Evolutionary conservation across 2,797 vertebrate species (phyloP), one percentile per base, ranked within the genome.

Genomic region (Champsocephalus gunnari): DNA sequence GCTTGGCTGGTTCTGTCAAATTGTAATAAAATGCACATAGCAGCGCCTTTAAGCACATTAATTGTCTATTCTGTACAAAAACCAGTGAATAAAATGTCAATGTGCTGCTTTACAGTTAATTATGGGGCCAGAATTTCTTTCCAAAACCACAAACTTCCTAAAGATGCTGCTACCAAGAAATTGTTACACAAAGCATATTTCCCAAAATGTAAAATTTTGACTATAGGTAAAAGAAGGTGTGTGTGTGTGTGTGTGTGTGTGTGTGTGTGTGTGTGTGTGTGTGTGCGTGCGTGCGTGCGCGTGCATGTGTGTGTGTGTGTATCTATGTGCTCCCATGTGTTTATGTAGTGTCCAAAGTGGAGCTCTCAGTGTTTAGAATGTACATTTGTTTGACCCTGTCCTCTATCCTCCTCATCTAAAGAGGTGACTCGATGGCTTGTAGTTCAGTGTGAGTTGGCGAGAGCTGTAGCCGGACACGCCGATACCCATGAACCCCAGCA

Each of bases 391-490:
- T 61, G 57, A 2, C 12, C 5, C 34, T 1, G 1, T 82, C 4
- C 11, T 66, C 47, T 57, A 44, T 79, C 51, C 43, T 1, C 55
- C 64, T 95, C 73, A 94, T 88, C 91, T 91, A 32, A 95, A 84
- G 66, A 96, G 91, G 68, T 86, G 88, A 45, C 79, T 79, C 0
- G 92, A 85, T 0, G 95, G 94, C 77, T 94, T 95, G 90, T 74
- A 90, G 88, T 94, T 81, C 72, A 93, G 88, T 0, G 92, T 92
- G 75, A 96, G 94, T 64, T 95, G 94, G 41, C 91, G 93, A 21
- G 92, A 90, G 83, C 94, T 93, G 92, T 95, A 95, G 44, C 94
- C 90, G 0, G 94, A 96, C 92, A 95, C 71, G 69, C 93, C 91
- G 1, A 94, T 77, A 41, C 95, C 95, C 85, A 93, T 84, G 13